Evolutionary conservation across 1,140 invertebrate genomes (phyloP).

Genomic region (Dysdera silvatica): DNA sequence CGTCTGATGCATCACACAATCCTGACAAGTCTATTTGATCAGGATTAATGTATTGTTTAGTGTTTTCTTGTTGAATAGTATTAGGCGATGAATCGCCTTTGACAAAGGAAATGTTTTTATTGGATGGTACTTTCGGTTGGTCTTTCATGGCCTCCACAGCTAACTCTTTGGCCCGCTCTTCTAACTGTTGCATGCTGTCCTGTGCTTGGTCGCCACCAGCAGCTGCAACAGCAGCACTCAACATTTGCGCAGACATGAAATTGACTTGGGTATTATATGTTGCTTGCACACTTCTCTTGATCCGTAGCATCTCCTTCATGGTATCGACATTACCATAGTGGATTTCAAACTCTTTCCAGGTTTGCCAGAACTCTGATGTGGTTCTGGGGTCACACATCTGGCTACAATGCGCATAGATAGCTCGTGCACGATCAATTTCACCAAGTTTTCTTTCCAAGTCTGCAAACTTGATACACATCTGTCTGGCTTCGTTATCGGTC

Average conservation of each 20-base stretch:
- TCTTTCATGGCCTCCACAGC: constrained; percentile 43
- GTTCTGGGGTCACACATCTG: constrained; percentile 98
- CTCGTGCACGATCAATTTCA: constrained; percentile 92
- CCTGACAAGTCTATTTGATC: constrained; percentile 90
- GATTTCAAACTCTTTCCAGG: constrained; percentile 99
- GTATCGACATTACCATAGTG: constrained; percentile 99
- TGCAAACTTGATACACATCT: constrained; percentile 94
- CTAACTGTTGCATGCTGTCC: constrained; percentile 78
- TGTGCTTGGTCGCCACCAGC: constrained; percentile 55
- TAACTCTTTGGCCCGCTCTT: constrained; percentile 64
- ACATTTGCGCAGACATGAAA: constrained; percentile 91
- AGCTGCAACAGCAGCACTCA: constrained; percentile 56
- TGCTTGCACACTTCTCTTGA: constrained; percentile 93
- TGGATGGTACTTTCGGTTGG: constrained; percentile 34
- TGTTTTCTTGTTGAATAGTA: neutral
- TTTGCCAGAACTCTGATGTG: constrained; percentile 90
- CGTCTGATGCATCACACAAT: constrained; percentile 62
- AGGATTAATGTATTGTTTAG: constrained; percentile 65
- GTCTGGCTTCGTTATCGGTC: constrained; percentile 78
- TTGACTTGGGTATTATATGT: constrained; percentile 85
- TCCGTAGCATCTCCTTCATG: constrained; percentile 96
- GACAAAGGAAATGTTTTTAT: constrained; percentile 46
- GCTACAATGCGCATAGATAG: constrained; percentile 95
- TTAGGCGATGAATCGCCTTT: constrained; percentile 3
- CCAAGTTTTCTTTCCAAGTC: constrained; percentile 97